Evolutionary conservation across 2,888 invertebrate species (phyloP).

Genomic region (Aricia artaxerxes): DNA sequence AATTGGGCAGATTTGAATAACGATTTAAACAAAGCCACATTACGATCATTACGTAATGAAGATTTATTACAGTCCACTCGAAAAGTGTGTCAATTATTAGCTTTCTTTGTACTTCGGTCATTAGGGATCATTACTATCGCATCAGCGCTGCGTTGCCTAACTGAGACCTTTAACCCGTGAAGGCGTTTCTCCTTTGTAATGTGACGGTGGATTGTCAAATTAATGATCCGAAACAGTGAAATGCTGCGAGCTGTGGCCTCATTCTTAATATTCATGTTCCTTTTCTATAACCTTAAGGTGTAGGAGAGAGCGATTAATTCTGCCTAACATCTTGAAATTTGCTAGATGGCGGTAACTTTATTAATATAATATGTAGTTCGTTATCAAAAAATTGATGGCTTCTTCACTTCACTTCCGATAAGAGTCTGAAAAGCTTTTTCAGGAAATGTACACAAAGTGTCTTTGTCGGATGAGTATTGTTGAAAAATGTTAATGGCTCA

Average conservation of each 20-base stretch:
- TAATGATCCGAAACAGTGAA: slow-evolving; percentile 72
- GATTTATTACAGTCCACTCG: slow-evolving; percentile 35
- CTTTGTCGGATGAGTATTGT: too few relatives aligned
- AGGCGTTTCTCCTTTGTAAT: slow-evolving; percentile 62
- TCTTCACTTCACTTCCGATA: background rate
- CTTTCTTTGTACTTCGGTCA: slow-evolving; percentile 50
- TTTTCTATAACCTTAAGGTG: slow-evolving; percentile 44
- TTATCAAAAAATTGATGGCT: background rate
- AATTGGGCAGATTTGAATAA: slow-evolving; percentile 11
- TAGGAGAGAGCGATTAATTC: slow-evolving; percentile 26
- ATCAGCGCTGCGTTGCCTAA: slow-evolving; percentile 69
- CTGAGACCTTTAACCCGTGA: slow-evolving; percentile 72
- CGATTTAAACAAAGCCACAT: slow-evolving; percentile 16
- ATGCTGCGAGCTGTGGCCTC: slow-evolving; percentile 57
- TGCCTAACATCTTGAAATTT: background rate
- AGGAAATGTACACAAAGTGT: background rate
- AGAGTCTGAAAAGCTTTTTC: background rate
- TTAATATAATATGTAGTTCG: background rate
- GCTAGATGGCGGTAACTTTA: background rate
- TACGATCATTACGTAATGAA: slow-evolving; percentile 23
- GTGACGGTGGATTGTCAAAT: slow-evolving; percentile 75
- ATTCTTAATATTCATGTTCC: slow-evolving; percentile 47
- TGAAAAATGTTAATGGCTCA: too few relatives aligned
- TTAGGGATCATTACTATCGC: slow-evolving; percentile 55
- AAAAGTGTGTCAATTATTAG: slow-evolving; percentile 41